These are phyloP conservation scores for Spilarctia lutea DNA, from an alignment of 2,888 invertebrate genomes.

Conservation along the genomic window DNA sequence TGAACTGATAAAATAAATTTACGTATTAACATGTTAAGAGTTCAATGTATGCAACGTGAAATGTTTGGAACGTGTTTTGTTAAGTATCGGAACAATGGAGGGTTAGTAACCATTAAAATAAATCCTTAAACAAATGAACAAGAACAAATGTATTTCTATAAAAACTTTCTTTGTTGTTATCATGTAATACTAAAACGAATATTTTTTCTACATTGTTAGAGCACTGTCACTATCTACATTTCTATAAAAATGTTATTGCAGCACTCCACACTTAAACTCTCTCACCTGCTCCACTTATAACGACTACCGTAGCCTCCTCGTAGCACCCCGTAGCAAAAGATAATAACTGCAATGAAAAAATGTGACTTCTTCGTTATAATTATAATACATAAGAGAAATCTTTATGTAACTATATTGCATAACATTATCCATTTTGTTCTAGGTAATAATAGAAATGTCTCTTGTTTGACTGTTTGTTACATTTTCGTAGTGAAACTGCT, in stretches of 20 bases:
- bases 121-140: slow-evolving; percentile 6
- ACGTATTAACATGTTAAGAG: slow-evolving; percentile 15
- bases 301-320: slow-evolving; percentile 53
- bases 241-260: not conserved
- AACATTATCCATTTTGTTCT: not conserved
- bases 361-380: not conserved
- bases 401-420: not conserved
- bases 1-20: slow-evolving; percentile 77
- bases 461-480: not conserved
- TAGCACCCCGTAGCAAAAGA: slow-evolving; percentile 55
- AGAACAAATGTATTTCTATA: not conserved
- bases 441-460: not conserved
- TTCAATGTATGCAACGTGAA: slow-evolving; percentile 25
- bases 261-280: slow-evolving; percentile 61
- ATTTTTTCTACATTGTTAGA: not conserved
- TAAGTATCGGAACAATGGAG: slow-evolving; percentile 32
- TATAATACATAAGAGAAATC: slow-evolving; percentile 1
- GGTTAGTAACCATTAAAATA: slow-evolving; percentile 31
- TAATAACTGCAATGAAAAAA: slow-evolving; percentile 22
- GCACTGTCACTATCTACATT: not conserved
- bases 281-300: slow-evolving; percentile 42
- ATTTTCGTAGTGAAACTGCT: not conserved
- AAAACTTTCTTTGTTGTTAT: not conserved
- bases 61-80: slow-evolving; percentile 8
- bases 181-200: not conserved